Evolutionary conservation across 2,888 invertebrate species (phyloP), one percentile per base, ranked within the genome.

Genomic region (Eristalinus aeneus): DNA sequence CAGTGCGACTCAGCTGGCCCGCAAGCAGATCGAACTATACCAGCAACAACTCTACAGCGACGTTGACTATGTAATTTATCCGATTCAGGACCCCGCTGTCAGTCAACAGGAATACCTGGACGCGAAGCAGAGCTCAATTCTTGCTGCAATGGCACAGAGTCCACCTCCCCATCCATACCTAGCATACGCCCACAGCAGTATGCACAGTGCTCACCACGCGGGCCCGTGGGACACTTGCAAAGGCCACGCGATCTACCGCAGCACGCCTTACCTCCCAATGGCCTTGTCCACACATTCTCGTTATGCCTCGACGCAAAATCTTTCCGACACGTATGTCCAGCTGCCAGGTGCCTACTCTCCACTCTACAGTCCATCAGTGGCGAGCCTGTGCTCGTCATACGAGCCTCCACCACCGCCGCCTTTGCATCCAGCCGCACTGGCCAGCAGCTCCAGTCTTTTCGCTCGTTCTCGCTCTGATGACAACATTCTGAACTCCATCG

Each of bases 51-150:
- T 98, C 76, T 97, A 97, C 90, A 97, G 97, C 83, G 97, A 98
- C 90, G 97, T 97, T 2, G 97, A 98, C 92, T 98, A 97, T 90
- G 97, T 98, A 8, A 97, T 97, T 91, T 98, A 97, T 90, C 97
- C 97, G 0, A 92, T 97, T 85, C 97, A 97, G 92, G 97, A 98
- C 92, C 97, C 97, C 10, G 96, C 97, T 0, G 94, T 97, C 61
- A 97, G 97, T 88, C 97, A 97, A 90, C 97, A 97, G 91, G 97
- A 98, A 91, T 98, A 98, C 92, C 94, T 97, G 88, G 97, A 98
- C 90, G 97, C 97, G 69, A 97, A 97, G 91, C 95, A 97, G 90
- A 91, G 93, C 4, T 92, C 93, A 1, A 88, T 93, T 32, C 95
- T 97, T 0, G 96, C 96, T 53, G 93, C 96, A 12, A 92, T 95